phyloP scores from a whole-genome alignment of 2,888 invertebrate genomes.

The Agrochola lychnidis region DNA sequence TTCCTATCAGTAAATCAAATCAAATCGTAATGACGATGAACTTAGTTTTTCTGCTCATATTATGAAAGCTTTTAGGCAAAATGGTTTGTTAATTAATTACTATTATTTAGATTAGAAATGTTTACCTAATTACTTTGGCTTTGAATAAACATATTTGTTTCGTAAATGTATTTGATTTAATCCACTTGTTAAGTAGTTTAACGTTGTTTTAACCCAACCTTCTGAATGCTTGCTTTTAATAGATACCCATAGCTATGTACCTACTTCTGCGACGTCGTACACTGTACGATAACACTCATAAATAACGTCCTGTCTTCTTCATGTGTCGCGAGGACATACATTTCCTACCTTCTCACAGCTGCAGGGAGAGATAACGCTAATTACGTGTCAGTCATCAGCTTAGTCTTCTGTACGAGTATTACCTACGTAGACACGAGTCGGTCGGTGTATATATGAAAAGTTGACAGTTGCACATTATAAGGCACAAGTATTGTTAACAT shows the following conservation, averaged over 20 bases:
- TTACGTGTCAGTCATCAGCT: constrained; percentile 11
- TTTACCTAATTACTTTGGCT: not conserved
- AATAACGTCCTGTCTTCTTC: constrained; percentile 13
- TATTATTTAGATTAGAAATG: not conserved
- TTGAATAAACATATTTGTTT: not conserved
- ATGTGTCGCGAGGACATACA: not conserved
- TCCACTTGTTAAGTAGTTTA: not conserved
- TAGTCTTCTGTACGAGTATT: not conserved
- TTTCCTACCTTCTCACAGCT: not conserved
- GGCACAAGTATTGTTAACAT: too few species aligned
- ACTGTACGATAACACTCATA: constrained; percentile 25
- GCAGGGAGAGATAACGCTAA: constrained; percentile 23
- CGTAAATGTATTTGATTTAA: not conserved
- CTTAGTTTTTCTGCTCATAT: too few species aligned
- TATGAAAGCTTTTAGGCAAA: too few species aligned
- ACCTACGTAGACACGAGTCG: not conserved
- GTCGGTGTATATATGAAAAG: too few species aligned
- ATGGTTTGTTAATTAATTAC: too few species aligned
- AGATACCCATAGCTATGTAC: too few species aligned
- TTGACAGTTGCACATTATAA: not conserved
- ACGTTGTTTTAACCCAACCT: too few species aligned
- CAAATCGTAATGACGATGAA: too few species aligned
- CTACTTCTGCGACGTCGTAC: not conserved
- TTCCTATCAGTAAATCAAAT: too few species aligned
- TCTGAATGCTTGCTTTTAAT: not conserved